Percentiles rank a stretch among this genome's conserved stretches.
These are phyloP conservation scores for Neoarius graeffei DNA, from an alignment of 2,113 vertebrate genomes.

Conservation along the genomic window DNA sequence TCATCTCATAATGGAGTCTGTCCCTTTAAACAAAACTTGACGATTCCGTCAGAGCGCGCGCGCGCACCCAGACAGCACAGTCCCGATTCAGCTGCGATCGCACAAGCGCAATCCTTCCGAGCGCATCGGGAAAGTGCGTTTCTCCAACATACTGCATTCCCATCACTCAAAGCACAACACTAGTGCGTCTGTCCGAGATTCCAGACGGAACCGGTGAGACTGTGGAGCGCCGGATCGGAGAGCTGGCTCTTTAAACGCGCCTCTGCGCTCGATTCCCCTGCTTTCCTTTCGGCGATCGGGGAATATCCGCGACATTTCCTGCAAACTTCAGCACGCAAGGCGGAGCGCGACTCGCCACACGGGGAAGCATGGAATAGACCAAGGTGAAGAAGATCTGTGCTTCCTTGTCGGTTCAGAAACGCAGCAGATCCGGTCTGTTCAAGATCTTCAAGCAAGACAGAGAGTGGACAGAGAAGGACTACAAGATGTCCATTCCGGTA, in stretches of 20 bases:
- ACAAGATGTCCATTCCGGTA: slow-evolving; percentile 64
- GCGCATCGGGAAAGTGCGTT: neutral
- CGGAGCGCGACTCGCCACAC: slow-evolving; percentile 23
- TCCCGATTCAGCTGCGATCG: slow-evolving; percentile 17
- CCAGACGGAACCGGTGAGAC: neutral
- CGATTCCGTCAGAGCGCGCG: slow-evolving; percentile 44
- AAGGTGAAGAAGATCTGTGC: slow-evolving; percentile 28
- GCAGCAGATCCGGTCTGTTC: slow-evolving; percentile 24
- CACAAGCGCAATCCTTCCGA: slow-evolving; percentile 40
- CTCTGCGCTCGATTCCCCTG: neutral
- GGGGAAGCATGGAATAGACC: slow-evolving; percentile 55
- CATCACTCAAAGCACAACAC: neutral
- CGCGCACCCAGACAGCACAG: slow-evolving; percentile 24
- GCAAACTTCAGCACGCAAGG: slow-evolving; percentile 29
- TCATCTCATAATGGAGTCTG: slow-evolving; percentile 16
- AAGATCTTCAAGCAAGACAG: slow-evolving; percentile 31
- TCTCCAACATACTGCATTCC: neutral
- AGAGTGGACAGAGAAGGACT: slow-evolving; percentile 31
- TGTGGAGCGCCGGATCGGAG: neutral
- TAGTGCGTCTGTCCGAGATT: neutral
- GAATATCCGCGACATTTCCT: slow-evolving; percentile 30
- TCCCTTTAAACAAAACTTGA: slow-evolving; percentile 62
- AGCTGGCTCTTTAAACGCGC: slow-evolving; percentile 16
- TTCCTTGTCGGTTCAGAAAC: slow-evolving; percentile 30
- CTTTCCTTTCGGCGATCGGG: slow-evolving; percentile 14